These are phyloP conservation scores for Rallus crepitans DNA, from an alignment of 2,797 vertebrate species.

Conservation along the genomic window DNA sequence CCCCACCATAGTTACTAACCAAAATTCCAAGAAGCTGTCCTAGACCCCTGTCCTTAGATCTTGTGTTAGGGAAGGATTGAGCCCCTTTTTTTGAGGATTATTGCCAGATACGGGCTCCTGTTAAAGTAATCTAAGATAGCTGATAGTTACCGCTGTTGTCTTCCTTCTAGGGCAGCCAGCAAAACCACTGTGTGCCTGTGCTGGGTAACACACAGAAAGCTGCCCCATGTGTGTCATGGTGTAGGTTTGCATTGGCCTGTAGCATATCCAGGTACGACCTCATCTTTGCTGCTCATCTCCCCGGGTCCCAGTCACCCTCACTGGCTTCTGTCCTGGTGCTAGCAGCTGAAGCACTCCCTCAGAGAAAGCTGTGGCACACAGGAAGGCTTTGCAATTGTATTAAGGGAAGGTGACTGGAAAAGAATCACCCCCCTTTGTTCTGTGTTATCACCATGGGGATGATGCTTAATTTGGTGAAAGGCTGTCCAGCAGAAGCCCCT, in stretches of 20 bases:
- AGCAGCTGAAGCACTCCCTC: neutral
- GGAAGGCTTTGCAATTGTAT: neutral
- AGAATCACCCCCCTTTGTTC: too few relatives aligned
- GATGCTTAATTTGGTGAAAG: neutral
- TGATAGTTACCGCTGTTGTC: accelerated
- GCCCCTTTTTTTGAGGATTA: neutral
- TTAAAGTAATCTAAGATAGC: neutral
- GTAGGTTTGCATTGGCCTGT: neutral
- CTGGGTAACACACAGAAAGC: neutral
- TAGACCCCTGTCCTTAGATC: neutral
- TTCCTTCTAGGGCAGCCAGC: neutral
- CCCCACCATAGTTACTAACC: accelerated
- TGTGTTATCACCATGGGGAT: too few relatives aligned
- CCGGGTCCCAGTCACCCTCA: neutral
- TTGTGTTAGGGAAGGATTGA: neutral
- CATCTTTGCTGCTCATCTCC: neutral
- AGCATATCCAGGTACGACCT: neutral
- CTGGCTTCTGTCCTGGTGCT: accelerated
- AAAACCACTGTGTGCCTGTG: accelerated
- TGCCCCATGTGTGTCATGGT: neutral
- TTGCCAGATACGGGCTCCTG: accelerated
- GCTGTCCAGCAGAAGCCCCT: neutral
- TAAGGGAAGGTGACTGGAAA: neutral
- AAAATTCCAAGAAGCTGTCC: neutral
- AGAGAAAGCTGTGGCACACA: neutral